These are phyloP conservation scores for Glyphotaelius pellucidus DNA, from an alignment of 2,888 invertebrate species.

Conservation along the genomic window DNA sequence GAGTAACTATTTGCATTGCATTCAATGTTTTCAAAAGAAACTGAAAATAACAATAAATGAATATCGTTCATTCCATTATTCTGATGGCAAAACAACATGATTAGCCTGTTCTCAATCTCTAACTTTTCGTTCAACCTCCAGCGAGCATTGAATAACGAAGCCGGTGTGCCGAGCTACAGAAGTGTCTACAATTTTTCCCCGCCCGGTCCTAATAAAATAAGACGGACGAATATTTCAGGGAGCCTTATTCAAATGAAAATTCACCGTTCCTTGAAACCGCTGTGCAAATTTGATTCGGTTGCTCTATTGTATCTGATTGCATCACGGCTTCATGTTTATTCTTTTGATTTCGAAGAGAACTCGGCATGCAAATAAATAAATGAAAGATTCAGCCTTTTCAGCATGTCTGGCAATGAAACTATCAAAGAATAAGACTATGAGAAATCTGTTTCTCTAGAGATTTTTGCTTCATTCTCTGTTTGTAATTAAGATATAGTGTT, in stretches of 20 bases:
- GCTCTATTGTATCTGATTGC: slow-evolving; percentile 53
- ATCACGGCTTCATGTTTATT: slow-evolving; percentile 49
- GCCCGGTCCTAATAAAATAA: slow-evolving; percentile 17
- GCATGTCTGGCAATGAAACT: slow-evolving; percentile 18
- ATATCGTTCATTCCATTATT: not conserved
- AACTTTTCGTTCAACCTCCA: not conserved
- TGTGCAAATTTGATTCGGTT: slow-evolving; percentile 56
- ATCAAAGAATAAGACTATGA: not conserved
- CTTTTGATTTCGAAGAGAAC: slow-evolving; percentile 47
- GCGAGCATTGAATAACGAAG: not conserved
- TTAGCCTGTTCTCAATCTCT: not conserved
- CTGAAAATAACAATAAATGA: not conserved
- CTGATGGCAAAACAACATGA: not conserved
- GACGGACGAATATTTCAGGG: slow-evolving; percentile 46
- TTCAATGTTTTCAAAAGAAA: too few species aligned
- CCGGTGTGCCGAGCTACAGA: not conserved
- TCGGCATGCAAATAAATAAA: slow-evolving; percentile 53
- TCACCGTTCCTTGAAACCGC: slow-evolving; percentile 36
- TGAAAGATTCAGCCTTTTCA: slow-evolving; percentile 22
- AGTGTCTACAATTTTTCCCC: slow-evolving; percentile 21
- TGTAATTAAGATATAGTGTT: not conserved
- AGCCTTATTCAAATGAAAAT: slow-evolving; percentile 57
- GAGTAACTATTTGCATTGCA: too few species aligned
- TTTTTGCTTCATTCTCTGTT: not conserved
- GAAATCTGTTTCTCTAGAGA: not conserved